These are phyloP conservation scores for Uloborus diversus DNA, from an alignment of 1,140 invertebrate species.

Conservation along the genomic window DNA sequence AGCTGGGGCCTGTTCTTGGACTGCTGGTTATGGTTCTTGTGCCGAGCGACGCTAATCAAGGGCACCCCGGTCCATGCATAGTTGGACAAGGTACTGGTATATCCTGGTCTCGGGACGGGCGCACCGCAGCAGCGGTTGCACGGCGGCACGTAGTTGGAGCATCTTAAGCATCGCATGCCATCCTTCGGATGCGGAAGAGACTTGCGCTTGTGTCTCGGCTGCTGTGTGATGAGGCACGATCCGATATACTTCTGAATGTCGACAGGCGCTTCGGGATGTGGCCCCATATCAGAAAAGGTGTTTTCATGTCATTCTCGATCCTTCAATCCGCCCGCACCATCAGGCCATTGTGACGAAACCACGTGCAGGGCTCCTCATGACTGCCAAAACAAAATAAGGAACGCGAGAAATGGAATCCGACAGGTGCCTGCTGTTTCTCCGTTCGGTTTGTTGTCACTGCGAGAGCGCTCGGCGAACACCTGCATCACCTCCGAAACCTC, in stretches of 20 bases:
- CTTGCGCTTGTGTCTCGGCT: slow-evolving; percentile 58
- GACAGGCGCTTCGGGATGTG: slow-evolving; percentile 60
- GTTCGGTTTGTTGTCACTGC: background rate
- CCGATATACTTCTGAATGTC: slow-evolving; percentile 76
- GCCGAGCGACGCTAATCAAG: slow-evolving; percentile 72
- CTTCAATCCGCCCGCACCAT: slow-evolving; percentile 6
- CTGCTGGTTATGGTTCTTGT: slow-evolving; percentile 7
- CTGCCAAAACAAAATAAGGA: background rate
- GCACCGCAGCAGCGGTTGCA: slow-evolving; percentile 34
- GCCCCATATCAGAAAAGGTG: slow-evolving; percentile 27
- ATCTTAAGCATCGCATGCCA: background rate
- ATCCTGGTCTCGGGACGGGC: slow-evolving; percentile 4
- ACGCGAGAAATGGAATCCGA: background rate
- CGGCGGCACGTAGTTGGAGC: slow-evolving; percentile 9
- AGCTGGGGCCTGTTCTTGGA: background rate
- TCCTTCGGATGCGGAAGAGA: slow-evolving; percentile 29
- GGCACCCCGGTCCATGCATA: slow-evolving; percentile 74
- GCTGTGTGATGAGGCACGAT: slow-evolving; percentile 72
- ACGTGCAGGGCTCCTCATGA: no score
- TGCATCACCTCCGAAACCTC: slow-evolving; percentile 9
- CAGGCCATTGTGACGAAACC: no score
- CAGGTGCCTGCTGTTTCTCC: background rate
- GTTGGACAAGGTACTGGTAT: slow-evolving; percentile 25
- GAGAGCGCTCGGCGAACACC: background rate
- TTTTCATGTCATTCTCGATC: slow-evolving; percentile 29